These are phyloP conservation scores for Pasiphila rectangulata DNA, from an alignment of 2,888 invertebrate species.

Conservation along the genomic window DNA sequence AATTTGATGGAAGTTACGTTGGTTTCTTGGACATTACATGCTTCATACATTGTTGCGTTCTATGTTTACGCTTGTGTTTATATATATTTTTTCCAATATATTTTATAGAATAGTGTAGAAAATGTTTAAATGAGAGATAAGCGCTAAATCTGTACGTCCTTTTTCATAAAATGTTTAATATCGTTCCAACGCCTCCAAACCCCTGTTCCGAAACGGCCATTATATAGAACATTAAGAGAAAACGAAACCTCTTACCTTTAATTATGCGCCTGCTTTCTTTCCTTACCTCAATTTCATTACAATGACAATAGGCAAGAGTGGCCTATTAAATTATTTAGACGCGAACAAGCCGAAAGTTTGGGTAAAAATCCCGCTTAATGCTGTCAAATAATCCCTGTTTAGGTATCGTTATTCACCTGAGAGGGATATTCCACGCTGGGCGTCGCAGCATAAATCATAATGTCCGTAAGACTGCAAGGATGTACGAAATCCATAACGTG, in stretches of 20 bases:
- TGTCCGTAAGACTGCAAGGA: slow-evolving; percentile 47
- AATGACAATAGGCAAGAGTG: slow-evolving; percentile 68
- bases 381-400: slow-evolving; percentile 62
- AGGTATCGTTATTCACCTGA: slow-evolving; percentile 42
- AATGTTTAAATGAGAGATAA: too few relatives aligned
- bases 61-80: too few relatives aligned
- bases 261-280: slow-evolving; percentile 68
- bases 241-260: slow-evolving; percentile 63
- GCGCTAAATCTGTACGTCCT: too few relatives aligned
- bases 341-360: slow-evolving; percentile 29
- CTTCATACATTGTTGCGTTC: too few relatives aligned
- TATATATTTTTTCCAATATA: too few relatives aligned
- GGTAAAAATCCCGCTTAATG: slow-evolving; percentile 50
- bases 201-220: slow-evolving; percentile 52
- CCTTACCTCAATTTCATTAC: slow-evolving; percentile 72
- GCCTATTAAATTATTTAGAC: slow-evolving; percentile 67
- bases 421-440: too few relatives aligned
- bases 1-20: too few relatives aligned
- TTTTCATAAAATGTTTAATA: too few relatives aligned
- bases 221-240: slow-evolving; percentile 56
- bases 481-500: slow-evolving; percentile 38
- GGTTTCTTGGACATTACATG: too few relatives aligned
- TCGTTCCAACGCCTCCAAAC: slow-evolving; percentile 41
- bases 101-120: too few relatives aligned
- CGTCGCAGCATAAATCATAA: slow-evolving; percentile 55